Percentiles rank a stretch among this genome's conserved stretches.
phyloP scores from a whole-genome alignment of 23 tunicate genomes.

The Trididemnum nubilum region DNA sequence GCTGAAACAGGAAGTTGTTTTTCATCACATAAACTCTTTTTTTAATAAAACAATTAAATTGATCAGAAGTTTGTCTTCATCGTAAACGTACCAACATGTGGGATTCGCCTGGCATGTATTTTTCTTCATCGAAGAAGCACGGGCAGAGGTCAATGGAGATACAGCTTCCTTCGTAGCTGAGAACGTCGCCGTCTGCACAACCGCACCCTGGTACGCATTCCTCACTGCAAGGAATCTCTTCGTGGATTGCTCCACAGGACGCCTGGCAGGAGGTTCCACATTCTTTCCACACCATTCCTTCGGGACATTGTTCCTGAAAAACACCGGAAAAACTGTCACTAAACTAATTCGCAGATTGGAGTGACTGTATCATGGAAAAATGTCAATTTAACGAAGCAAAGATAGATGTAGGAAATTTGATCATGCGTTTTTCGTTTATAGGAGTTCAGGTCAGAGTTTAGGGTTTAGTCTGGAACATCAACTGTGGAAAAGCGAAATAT shows the following conservation, averaged over 20 bases:
- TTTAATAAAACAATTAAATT: no score
- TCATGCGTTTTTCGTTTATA: no score
- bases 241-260: conserved; percentile 95
- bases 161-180: conserved; percentile 88
- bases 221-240: conserved; percentile 92
- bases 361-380: not conserved
- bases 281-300: conserved; percentile 84
- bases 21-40: no score
- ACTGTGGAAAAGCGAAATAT: no score
- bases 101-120: conserved; percentile 92
- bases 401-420: no score
- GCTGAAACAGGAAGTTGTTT: no score
- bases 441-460: no score
- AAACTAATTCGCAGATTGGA: not conserved
- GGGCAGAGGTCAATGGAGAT: conserved; percentile 79
- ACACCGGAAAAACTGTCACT: not conserved
- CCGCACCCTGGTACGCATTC: conserved; percentile 98
- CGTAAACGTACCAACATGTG: conserved; percentile 71
- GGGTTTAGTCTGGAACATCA: no score
- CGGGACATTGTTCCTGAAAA: conserved; percentile 59
- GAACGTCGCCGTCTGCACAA: conserved; percentile 91
- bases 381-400: no score
- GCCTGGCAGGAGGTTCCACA: conserved; percentile 93
- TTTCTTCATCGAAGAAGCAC: conserved; percentile 78
- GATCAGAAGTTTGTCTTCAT: no score